These are phyloP conservation scores for Ganaspis sp. DNA, from an alignment of 1,140 invertebrate genomes.

Conservation along the genomic window DNA sequence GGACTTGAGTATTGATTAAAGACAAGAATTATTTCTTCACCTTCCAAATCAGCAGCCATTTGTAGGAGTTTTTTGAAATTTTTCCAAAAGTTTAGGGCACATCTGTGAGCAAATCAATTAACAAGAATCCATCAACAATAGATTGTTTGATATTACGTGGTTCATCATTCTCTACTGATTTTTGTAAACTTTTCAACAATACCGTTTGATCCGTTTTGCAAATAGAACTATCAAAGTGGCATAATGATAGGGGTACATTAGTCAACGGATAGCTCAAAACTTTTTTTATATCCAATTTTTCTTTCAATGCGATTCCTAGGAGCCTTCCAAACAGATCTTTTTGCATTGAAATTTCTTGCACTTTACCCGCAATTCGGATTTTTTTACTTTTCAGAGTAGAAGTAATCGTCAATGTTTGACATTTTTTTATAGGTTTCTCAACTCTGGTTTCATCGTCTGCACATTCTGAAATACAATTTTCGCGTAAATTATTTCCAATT, in stretches of 20 bases:
- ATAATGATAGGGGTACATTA: constrained; percentile 51
- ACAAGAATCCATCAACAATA: constrained; percentile 41
- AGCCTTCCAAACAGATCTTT: constrained; percentile 53
- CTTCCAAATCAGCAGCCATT: neutral
- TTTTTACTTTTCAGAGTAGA: constrained; percentile 35
- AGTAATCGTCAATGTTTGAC: constrained; percentile 40
- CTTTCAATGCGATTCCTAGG: constrained; percentile 23
- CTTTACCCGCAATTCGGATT: constrained; percentile 40
- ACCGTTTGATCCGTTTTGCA: constrained; percentile 60
- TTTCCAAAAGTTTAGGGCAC: constrained; percentile 13
- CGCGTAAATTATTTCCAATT: constrained; percentile 35
- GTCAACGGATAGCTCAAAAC: constrained; percentile 38
- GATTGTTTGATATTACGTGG: constrained; percentile 42
- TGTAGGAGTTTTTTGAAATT: constrained; percentile 38
- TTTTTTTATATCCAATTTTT: constrained; percentile 35
- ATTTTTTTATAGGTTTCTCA: constrained; percentile 43
- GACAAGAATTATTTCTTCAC: constrained; percentile 36
- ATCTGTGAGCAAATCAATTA: constrained; percentile 42
- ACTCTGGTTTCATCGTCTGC: constrained; percentile 35
- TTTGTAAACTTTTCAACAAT: constrained; percentile 56
- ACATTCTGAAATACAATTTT: constrained; percentile 47
- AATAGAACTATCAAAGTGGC: constrained; percentile 63
- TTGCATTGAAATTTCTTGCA: constrained; percentile 52
- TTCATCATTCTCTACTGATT: constrained; percentile 38
- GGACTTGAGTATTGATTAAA: constrained; percentile 46